These are phyloP conservation scores for Stenodema calcarata DNA, from an alignment of 2,888 invertebrate genomes.

Conservation along the genomic window DNA sequence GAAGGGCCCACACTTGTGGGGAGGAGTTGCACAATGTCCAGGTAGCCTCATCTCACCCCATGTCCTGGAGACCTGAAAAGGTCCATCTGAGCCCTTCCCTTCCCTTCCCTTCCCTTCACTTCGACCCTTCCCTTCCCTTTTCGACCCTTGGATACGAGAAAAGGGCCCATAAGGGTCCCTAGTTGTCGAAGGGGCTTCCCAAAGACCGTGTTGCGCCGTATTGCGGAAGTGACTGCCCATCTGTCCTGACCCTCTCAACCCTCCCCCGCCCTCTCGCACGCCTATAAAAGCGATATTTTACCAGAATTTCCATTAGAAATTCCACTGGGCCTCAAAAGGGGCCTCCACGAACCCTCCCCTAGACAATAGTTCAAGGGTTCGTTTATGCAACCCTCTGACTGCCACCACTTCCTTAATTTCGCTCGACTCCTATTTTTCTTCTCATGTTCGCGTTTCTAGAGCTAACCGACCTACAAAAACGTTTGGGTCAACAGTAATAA, in stretches of 20 bases:
- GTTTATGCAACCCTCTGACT: background rate
- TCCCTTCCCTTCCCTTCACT: background rate
- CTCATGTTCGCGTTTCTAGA: background rate
- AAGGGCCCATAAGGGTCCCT: background rate
- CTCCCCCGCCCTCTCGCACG: background rate
- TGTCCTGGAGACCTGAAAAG: background rate
- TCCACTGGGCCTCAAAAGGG: background rate
- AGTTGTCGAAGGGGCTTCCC: background rate
- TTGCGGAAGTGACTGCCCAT: slow-evolving; percentile 43
- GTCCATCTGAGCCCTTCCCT: background rate
- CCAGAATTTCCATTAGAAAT: slow-evolving; percentile 25
- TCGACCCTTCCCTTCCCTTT: background rate
- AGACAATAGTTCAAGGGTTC: background rate
- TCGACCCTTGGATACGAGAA: background rate
- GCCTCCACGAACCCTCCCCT: background rate
- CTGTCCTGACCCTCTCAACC: slow-evolving; percentile 24
- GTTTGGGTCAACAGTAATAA: background rate
- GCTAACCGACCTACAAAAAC: background rate
- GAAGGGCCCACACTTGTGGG: slow-evolving; percentile 33
- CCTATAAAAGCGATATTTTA: slow-evolving; percentile 14
- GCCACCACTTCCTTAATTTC: background rate
- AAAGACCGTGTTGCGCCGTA: slow-evolving; percentile 8
- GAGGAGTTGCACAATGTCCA: slow-evolving; percentile 42
- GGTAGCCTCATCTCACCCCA: slow-evolving; percentile 15
- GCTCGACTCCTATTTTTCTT: background rate